phyloP scores from a whole-genome alignment of 2,797 vertebrate species.

The Sebastes minor region DNA sequence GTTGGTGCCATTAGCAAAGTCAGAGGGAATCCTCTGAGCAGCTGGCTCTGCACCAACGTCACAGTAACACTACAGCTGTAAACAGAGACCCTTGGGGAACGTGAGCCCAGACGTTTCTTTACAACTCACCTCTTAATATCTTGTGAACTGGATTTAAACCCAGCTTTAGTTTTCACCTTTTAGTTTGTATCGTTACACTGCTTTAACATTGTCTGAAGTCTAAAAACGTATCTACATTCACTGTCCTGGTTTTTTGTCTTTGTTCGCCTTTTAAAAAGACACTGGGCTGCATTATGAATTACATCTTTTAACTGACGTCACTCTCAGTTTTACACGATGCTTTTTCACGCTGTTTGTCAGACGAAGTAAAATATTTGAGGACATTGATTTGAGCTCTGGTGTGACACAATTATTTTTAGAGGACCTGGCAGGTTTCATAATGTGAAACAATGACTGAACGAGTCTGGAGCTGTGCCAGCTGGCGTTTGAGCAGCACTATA shows the following conservation, averaged over 20 bases:
- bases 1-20: slow-evolving; percentile 40
- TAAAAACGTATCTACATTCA: neutral
- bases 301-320: neutral
- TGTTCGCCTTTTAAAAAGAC: neutral
- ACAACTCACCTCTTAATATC: neutral
- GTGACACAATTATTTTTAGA: neutral
- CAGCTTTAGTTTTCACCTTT: neutral
- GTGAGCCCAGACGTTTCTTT: neutral
- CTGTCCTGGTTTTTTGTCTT: neutral
- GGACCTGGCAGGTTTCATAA: neutral
- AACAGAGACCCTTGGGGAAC: slow-evolving; percentile 32
- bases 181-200: neutral
- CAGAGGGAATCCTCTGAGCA: slow-evolving; percentile 67
- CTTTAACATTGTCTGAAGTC: neutral
- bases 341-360: neutral
- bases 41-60: slow-evolving; percentile 27
- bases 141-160: neutral
- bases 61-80: slow-evolving; percentile 27
- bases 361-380: neutral
- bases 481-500: neutral
- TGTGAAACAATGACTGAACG: neutral
- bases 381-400: neutral
- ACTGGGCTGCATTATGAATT: neutral
- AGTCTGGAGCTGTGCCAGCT: neutral
- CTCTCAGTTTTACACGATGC: neutral